A percentile compares a stretch with the other conserved stretches of the same genome.
Evolutionary conservation across 2,888 invertebrate species (phyloP).

Genomic region (Rhodophaea formosa): DNA sequence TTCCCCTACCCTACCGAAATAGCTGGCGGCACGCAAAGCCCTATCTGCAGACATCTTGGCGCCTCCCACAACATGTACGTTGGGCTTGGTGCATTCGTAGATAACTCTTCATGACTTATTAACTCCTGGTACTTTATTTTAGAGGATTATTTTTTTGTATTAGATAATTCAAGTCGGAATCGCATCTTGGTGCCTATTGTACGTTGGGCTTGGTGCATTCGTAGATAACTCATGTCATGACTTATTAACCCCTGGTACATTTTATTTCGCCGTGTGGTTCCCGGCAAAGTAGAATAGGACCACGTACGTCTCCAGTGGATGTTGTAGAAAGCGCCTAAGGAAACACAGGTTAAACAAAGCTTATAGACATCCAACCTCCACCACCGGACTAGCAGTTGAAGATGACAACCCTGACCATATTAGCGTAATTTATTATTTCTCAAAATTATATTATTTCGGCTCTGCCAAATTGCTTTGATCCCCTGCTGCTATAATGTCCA

Average conservation of each 20-base stretch:
- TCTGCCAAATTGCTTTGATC: too few species aligned
- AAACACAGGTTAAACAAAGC: too few species aligned
- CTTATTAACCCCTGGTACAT: conserved; percentile 31
- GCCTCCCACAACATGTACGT: conserved; percentile 37
- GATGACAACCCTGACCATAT: too few species aligned
- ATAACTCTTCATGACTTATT: conserved; percentile 31
- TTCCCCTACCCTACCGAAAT: conserved; percentile 44
- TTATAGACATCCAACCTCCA: too few species aligned
- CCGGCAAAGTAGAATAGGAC: too few species aligned
- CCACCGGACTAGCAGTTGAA: too few species aligned
- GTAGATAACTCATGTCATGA: conserved; percentile 30
- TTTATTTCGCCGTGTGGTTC: conserved; percentile 3
- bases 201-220: conserved; percentile 41
- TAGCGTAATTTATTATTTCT: too few species aligned
- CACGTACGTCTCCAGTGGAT: too few species aligned
- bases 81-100: conserved; percentile 42
- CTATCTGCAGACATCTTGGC: conserved; percentile 65
- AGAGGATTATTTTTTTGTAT: neutral
- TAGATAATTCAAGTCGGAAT: too few species aligned
- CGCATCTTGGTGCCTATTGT: too few species aligned
- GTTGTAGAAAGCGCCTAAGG: too few species aligned
- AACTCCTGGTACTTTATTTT: conserved; percentile 28
- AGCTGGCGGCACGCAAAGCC: conserved; percentile 50
- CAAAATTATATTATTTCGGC: too few species aligned
- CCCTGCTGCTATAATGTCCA: neutral